Conservation (phyloP, 2,888 invertebrate genomes). For the Chironomus tentans region DNA sequence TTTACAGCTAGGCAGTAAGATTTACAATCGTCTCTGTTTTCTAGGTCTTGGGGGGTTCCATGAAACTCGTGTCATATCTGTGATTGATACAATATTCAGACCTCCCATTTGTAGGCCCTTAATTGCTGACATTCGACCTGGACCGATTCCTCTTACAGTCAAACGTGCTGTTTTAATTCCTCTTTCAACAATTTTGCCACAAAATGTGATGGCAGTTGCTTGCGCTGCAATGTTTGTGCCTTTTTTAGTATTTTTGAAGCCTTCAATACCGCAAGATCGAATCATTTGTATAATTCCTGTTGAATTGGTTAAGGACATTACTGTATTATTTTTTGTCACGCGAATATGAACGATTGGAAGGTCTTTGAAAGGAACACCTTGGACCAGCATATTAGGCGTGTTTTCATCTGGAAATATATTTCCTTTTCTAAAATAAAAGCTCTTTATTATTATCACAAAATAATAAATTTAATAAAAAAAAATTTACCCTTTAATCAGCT, state of each 20-base stretch:
- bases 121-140: constrained; percentile 83
- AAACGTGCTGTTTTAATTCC: constrained; percentile 71
- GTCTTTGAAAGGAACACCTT: constrained; percentile 67
- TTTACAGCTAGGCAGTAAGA: not conserved
- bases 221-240: constrained; percentile 96
- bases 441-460: not conserved
- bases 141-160: constrained; percentile 72
- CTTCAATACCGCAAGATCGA: constrained; percentile 78
- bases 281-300: constrained; percentile 51
- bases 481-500: constrained; percentile 38
- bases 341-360: constrained; percentile 75
- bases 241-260: constrained; percentile 90
- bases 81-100: constrained; percentile 79
- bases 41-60: constrained; percentile 74
- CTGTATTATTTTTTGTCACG: constrained; percentile 81
- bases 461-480: not conserved
- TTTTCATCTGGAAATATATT: constrained; percentile 64
- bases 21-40: constrained; percentile 74
- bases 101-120: constrained; percentile 92
- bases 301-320: constrained; percentile 62
- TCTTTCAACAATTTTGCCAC: constrained; percentile 55
- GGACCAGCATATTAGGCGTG: constrained; percentile 61
- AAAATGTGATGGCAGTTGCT: constrained; percentile 76
- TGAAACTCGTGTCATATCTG: constrained; percentile 80
- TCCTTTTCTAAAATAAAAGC: constrained; percentile 49